Evolutionary conservation across 2,113 vertebrate species (phyloP).

Genomic region (Turnix velox): DNA sequence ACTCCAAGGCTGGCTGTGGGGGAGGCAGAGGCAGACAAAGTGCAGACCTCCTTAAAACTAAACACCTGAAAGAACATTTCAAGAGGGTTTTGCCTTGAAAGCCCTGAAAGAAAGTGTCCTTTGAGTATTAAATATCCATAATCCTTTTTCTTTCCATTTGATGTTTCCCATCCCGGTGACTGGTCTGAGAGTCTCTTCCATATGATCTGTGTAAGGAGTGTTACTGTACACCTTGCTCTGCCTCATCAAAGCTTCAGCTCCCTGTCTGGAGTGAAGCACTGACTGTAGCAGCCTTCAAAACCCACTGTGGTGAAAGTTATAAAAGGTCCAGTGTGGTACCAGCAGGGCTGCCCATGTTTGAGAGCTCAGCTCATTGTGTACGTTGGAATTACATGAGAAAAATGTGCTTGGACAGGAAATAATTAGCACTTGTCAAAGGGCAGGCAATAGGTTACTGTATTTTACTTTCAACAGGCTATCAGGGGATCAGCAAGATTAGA

Average conservation of each 20-base stretch:
- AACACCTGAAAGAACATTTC: constrained; percentile 75
- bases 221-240: constrained; percentile 74
- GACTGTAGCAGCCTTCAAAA: constrained; percentile 69
- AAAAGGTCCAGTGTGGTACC: constrained; percentile 63
- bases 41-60: constrained; percentile 71
- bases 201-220: constrained; percentile 76
- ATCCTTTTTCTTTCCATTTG: constrained; percentile 63
- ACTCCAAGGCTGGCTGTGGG: background rate
- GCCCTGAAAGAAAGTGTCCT: constrained; percentile 65
- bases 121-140: constrained; percentile 70
- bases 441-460: constrained; percentile 79
- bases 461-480: constrained; percentile 75
- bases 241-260: constrained; percentile 73
- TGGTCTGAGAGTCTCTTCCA: constrained; percentile 69
- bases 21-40: constrained; percentile 64
- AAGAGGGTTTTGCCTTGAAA: constrained; percentile 58
- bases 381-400: constrained; percentile 69
- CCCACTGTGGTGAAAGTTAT: constrained; percentile 80
- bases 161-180: constrained; percentile 74
- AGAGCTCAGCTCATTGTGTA: constrained; percentile 68
- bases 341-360: constrained; percentile 35
- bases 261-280: constrained; percentile 66
- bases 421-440: constrained; percentile 81
- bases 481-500: constrained; percentile 77
- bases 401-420: constrained; percentile 82